A percentile compares a stretch with the other conserved stretches of the same genome.
Conservation (phyloP, 2,888 invertebrate genomes). For the Epinotia ramella region DNA sequence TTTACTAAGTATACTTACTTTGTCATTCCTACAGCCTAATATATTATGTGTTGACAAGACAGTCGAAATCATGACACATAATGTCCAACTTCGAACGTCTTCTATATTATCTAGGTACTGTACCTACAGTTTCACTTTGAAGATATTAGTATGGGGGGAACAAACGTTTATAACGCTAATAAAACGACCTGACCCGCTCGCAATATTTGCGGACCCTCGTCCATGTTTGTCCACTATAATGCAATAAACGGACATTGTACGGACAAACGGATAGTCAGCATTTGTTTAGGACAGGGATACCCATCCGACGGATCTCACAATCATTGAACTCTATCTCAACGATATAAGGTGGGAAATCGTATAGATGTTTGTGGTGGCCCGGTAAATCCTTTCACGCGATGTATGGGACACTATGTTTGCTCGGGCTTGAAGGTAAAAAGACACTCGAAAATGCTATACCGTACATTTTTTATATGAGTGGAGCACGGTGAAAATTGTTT, state of each 20-base stretch:
- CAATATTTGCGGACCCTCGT: conserved; percentile 35
- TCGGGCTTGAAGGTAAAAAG: conserved; percentile 19
- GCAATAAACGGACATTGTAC: conserved; percentile 35
- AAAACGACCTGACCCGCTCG: conserved; percentile 11
- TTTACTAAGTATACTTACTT: too few species aligned
- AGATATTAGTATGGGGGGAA: conserved; percentile 17
- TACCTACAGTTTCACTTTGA: background rate
- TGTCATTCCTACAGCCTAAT: too few species aligned
- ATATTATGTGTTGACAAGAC: too few species aligned
- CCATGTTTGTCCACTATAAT: conserved; percentile 32
- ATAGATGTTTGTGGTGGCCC: background rate
- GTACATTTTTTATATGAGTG: conserved; percentile 23
- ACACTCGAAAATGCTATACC: conserved; percentile 27
- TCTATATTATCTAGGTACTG: background rate
- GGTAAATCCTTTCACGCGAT: background rate
- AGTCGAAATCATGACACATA: too few species aligned
- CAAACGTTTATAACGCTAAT: conserved; percentile 23
- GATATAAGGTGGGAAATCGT: background rate
- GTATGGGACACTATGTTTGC: conserved; percentile 19
- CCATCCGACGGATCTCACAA: background rate
- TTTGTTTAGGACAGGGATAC: conserved; percentile 36
- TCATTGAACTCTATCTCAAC: background rate
- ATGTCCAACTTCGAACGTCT: too few species aligned
- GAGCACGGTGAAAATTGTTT: background rate
- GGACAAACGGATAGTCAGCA: conserved; percentile 36